Base-by-base conservation (phyloP, 2,888 invertebrate genomes). In the Drosophila ezoana region DNA sequence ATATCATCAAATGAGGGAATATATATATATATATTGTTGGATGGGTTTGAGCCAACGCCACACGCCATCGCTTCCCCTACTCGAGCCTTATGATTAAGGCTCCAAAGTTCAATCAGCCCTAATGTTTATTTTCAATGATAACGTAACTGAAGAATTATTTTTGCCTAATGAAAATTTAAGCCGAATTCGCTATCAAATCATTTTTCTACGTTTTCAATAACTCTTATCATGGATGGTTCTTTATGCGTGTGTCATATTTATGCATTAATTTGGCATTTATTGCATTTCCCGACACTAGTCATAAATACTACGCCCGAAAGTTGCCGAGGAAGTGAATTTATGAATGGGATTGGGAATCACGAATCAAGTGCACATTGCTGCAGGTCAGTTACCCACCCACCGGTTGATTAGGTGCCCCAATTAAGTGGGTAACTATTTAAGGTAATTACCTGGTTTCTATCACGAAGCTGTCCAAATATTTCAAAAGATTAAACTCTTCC, bases 81-180 rank as follows among this genome's bases (percentile, higher is more conserved):
- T 53, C 33, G 14, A 35, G 32, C 35, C 40, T 44, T 61, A 75
- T 85, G 89, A 85, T 63, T 79, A 87, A 85, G 72, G 43, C 49
- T 89, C 64, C 85, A 89, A 89, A 85, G 85, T 85, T 69, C 75
- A 71, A 4, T 23, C 23, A 43, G 48, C 28, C 56, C 57, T 64
- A 43, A 53, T 58, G 48, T 68, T 69, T 82, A 82, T 87, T 82
- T 87, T 48, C 9, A 73, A 62, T 51, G 41, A 65, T 72, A 76
- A 59, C 86, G 85, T 74, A 79, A 85, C 44, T 51, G 18, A 10
- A n/a, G 1, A 76, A 72, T 66, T 51, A 62, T 71, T 59, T 63
- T 37, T 28, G 28, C 41, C 23, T 61, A 65, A 66, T 67, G 66
- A 40, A 58, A 52, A 69, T 66, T 85, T 66, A 82, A 70, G 51